A percentile compares a stretch with the other conserved stretches of the same genome.
Conservation (phyloP, 1,140 invertebrate genomes). For the Rhyzopertha dominica region DNA sequence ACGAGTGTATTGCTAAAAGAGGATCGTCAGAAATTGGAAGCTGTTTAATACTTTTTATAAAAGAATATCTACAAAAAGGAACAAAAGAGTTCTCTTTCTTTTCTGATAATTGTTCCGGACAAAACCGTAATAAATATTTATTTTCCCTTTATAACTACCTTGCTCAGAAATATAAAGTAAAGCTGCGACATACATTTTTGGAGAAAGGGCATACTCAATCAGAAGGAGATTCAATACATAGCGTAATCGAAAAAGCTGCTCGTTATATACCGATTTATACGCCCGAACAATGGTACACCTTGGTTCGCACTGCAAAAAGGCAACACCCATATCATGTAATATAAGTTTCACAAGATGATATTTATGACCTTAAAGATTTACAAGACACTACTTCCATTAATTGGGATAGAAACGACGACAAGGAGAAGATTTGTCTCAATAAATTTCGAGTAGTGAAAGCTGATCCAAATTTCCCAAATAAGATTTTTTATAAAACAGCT, state of each 20-base stretch:
- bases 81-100: constrained; percentile 36
- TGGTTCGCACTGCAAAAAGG: constrained; percentile 33
- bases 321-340: constrained; percentile 13
- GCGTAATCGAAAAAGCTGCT: constrained; percentile 35
- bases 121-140: constrained; percentile 42
- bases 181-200: constrained; percentile 36
- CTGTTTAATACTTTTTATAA: constrained; percentile 29
- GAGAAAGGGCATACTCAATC: constrained; percentile 42
- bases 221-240: constrained; percentile 40
- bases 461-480: too few species aligned
- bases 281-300: constrained; percentile 32
- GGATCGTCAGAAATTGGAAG: constrained; percentile 33
- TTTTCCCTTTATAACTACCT: constrained; percentile 32
- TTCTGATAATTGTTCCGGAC: constrained; percentile 42
- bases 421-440: too few species aligned
- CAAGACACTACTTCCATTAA: too few species aligned
- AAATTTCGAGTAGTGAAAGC: too few species aligned
- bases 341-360: too few species aligned
- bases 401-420: too few species aligned
- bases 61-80: constrained; percentile 16
- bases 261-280: constrained; percentile 32
- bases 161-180: constrained; percentile 24
- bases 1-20: constrained; percentile 26
- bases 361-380: too few species aligned
- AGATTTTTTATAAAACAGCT: too few species aligned